phyloP scores from a whole-genome alignment of 2,888 invertebrate species.

The Ctenicera cuprea region DNA sequence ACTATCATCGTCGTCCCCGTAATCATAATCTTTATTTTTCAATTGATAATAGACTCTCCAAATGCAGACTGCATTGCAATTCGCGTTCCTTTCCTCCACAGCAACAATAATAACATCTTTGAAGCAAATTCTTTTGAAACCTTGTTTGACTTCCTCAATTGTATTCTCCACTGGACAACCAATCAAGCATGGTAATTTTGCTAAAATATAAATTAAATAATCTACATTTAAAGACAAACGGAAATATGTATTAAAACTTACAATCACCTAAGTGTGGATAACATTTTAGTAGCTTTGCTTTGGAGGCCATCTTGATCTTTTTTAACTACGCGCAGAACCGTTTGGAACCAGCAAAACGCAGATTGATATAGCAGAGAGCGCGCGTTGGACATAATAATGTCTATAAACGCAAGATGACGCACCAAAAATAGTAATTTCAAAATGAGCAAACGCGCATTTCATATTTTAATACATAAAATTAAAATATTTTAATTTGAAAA shows the following conservation, averaged over 20 bases:
- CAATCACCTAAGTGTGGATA: constrained; percentile 9
- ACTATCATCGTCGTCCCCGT: constrained; percentile 1
- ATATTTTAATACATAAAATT: too few species aligned
- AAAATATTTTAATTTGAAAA: too few species aligned
- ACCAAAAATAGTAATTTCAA: too few species aligned
- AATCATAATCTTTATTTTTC: constrained; percentile 18
- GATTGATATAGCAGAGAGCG: too few species aligned
- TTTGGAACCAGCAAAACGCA: too few species aligned
- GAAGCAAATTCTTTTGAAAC: constrained; percentile 19
- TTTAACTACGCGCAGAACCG: too few species aligned
- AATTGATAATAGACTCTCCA: constrained; percentile 18
- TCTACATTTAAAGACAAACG: constrained; percentile 17
- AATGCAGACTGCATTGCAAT: constrained; percentile 11
- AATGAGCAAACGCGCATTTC: too few species aligned
- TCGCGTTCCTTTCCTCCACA: constrained; percentile 11
- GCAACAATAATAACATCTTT: constrained; percentile 26
- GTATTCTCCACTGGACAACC: constrained; percentile 13
- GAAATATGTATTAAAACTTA: constrained; percentile 10
- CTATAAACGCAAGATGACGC: too few species aligned
- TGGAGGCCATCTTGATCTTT: not conserved
- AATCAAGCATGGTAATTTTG: constrained; percentile 5
- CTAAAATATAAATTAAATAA: constrained; percentile 17
- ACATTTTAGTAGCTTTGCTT: constrained; percentile 1
- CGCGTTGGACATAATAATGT: too few species aligned
- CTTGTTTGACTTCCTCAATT: constrained; percentile 16